Evolutionary conservation across 2,113 vertebrate genomes (phyloP), one percentile per base, ranked within the genome.

Genomic region (Acinonyx jubatus): DNA sequence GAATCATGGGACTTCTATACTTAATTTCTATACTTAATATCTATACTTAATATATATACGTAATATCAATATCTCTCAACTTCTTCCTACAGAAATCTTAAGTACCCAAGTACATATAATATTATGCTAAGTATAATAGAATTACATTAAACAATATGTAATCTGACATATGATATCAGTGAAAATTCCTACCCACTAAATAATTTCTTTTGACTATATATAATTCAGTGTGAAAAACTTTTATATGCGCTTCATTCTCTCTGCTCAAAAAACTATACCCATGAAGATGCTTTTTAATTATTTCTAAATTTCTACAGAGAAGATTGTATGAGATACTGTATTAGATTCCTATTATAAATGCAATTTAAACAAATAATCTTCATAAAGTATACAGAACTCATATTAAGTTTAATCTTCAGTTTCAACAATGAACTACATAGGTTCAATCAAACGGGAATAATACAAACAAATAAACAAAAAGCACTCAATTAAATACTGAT

Each of bases 11-110:
- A 73, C 91, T 91, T 79, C 21, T 79, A 27, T 52, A 50, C 6
- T 57, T 92, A 97, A 69, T 45, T 91, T 79, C 21, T 79, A 27
- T 52, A 50, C 6, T 57, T 92, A 97, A 69, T 45, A 45, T 79
- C 21, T 79, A 27, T 52, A 50, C 6, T 57, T 92, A 97, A 69
- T 45, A 45, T 45, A 9, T 79, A 27, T 52, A 50, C 4, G 41
- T 92, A 97, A 69, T 45, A 76, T 23, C n/a, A 89, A 63, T 0
- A 87, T 9, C 55, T 80, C 80, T 96, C 9, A 65, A 25, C 9
- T 19, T 95, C 9, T 61, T 88, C 15, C 25, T 66, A 50, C 21
- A 65, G 48, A 95, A 93, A 78, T 73, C 33, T 63, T 57, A 80
- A 18, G 2, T 23, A 81, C 15, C 0, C 8, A 89, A 21, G 4